phyloP scores from a whole-genome alignment of 1,140 invertebrate genomes.

The Trachymyrmex septentrionalis region DNA sequence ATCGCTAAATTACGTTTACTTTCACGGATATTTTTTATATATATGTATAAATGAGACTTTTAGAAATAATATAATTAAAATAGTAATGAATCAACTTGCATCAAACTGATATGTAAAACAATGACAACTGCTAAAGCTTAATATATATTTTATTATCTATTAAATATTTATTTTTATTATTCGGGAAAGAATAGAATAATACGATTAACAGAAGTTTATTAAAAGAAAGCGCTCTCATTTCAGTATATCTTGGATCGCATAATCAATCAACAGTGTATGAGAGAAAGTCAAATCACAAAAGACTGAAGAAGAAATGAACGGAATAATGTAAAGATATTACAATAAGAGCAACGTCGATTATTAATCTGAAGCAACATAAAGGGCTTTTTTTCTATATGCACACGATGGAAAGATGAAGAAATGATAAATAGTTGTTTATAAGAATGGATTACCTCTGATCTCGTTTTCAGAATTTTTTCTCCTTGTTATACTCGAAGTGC shows the following conservation, averaged over 20 bases:
- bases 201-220: slow-evolving; percentile 1
- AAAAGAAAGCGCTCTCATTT: neutral
- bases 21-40: neutral
- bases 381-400: neutral
- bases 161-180: slow-evolving; percentile 14
- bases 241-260: neutral
- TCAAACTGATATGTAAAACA: neutral
- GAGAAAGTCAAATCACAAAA: neutral
- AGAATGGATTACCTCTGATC: slow-evolving; percentile 58
- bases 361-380: neutral
- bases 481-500: neutral
- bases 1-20: neutral
- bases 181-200: neutral
- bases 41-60: neutral
- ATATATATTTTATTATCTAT: neutral
- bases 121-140: neutral
- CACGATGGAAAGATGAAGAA: neutral
- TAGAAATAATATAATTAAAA: neutral
- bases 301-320: neutral
- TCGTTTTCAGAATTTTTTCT: slow-evolving; percentile 42
- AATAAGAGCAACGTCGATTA: neutral
- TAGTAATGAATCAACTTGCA: neutral
- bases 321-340: neutral
- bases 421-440: neutral
- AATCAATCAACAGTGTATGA: neutral